A percentile compares a stretch with the other conserved stretches of the same genome.
Evolutionary conservation across 92 coral and sea anemone species (phyloP).

Genomic region (Phymanthus crucifer): DNA sequence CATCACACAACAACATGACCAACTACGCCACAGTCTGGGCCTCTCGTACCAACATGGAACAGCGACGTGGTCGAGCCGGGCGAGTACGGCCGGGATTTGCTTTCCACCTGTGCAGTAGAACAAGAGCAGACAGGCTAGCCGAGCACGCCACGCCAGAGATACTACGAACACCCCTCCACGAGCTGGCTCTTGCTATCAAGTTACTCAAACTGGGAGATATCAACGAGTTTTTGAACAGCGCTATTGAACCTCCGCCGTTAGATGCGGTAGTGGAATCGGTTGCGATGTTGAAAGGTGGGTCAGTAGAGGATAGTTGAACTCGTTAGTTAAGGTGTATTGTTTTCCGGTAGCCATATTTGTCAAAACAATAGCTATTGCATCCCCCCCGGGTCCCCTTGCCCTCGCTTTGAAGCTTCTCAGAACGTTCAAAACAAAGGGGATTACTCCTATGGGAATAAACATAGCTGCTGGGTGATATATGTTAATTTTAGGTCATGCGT

Average conservation of each 20-base stretch:
- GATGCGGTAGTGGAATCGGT: constrained; percentile 99
- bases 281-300: constrained; percentile 88
- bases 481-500: no score
- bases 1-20: constrained; percentile 99
- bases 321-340: no score
- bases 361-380: no score
- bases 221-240: constrained; percentile 88
- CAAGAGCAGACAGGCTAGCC: constrained; percentile 93
- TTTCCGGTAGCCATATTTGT: no score
- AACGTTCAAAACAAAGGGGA: no score
- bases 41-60: constrained; percentile 97
- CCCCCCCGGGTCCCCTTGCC: no score
- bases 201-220: constrained; percentile 92
- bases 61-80: constrained; percentile 97
- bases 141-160: constrained; percentile 99
- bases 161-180: constrained; percentile 95
- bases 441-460: no score
- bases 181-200: constrained; percentile 92
- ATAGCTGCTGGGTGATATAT: no score
- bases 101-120: constrained; percentile 93
- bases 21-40: constrained; percentile 99
- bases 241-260: constrained; percentile 97
- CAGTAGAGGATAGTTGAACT: not conserved
- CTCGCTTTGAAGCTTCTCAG: no score
- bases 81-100: constrained; percentile 98